Conservation (phyloP, 2,888 invertebrate species). For the Pachycephus smyrnensis region DNA sequence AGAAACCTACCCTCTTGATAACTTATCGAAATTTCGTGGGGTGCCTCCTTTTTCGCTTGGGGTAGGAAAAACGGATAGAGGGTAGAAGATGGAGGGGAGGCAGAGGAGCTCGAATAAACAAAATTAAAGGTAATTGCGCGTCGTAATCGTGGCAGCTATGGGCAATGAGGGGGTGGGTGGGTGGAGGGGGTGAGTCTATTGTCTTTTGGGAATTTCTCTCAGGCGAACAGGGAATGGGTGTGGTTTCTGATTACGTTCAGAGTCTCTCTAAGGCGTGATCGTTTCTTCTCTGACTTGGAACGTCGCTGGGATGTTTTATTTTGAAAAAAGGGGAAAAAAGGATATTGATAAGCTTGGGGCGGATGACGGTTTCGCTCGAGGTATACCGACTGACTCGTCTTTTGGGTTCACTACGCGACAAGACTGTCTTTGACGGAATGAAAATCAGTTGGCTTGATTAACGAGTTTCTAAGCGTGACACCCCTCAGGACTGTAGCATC, state of each 20-base stretch:
- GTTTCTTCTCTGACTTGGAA: neutral
- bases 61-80: neutral
- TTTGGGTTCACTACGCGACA: neutral
- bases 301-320: slow-evolving; percentile 1
- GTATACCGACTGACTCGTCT: slow-evolving; percentile 14
- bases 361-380: slow-evolving; percentile 12
- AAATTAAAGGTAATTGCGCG: neutral
- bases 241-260: slow-evolving; percentile 3
- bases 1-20: neutral
- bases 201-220: neutral
- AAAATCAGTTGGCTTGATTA: slow-evolving; percentile 12
- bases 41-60: neutral
- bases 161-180: neutral
- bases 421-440: slow-evolving; percentile 3
- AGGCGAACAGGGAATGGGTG: slow-evolving; percentile 2
- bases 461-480: neutral
- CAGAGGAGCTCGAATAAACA: neutral
- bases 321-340: slow-evolving; percentile 3
- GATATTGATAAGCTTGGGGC: slow-evolving; percentile 17
- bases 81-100: neutral
- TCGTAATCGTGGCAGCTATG: neutral
- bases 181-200: neutral
- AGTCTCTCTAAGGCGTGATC: neutral
- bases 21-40: neutral
- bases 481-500: neutral